Percentiles rank a stretch among this genome's conserved stretches.
These are phyloP conservation scores for Perdita meconis DNA, from an alignment of 2,888 invertebrate species.

Conservation along the genomic window DNA sequence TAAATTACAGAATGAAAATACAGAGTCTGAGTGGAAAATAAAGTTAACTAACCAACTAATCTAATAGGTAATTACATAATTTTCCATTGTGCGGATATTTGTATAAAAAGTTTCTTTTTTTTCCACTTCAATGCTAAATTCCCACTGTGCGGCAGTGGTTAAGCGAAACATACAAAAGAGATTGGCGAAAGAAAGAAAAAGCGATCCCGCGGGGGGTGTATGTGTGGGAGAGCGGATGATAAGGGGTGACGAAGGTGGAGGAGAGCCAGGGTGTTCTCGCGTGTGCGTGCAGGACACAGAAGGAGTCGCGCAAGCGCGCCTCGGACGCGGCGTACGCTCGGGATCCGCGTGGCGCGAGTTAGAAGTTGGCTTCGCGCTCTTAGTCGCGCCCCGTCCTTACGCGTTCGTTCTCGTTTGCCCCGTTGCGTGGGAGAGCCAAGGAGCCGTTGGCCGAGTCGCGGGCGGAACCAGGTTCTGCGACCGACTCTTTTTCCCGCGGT, in stretches of 20 bases:
- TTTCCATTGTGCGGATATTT: too few species aligned
- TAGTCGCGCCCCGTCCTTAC: constrained; percentile 78
- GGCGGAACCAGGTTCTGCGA: too few species aligned
- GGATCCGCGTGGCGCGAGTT: constrained; percentile 79
- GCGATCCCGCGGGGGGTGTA: neutral
- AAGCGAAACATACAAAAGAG: neutral
- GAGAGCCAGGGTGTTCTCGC: neutral
- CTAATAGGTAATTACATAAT: too few species aligned
- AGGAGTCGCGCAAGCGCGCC: constrained; percentile 75
- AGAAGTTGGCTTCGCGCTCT: constrained; percentile 77
- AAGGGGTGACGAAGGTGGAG: constrained; percentile 12
- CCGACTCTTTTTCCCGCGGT: too few species aligned
- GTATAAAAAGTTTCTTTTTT: too few species aligned
- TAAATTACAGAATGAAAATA: too few species aligned
- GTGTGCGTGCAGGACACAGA: constrained; percentile 14
- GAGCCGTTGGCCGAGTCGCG: neutral
- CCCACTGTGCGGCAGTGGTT: neutral
- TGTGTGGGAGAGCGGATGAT: neutral
- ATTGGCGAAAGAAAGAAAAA: neutral
- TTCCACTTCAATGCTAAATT: too few species aligned
- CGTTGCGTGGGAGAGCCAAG: neutral
- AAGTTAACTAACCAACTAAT: too few species aligned
- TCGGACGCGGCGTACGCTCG: constrained; percentile 70
- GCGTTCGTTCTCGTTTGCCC: constrained; percentile 76
- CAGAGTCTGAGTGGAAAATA: too few species aligned